These are phyloP conservation scores for Plusia festucae DNA, from an alignment of 2,888 invertebrate species.

Conservation along the genomic window DNA sequence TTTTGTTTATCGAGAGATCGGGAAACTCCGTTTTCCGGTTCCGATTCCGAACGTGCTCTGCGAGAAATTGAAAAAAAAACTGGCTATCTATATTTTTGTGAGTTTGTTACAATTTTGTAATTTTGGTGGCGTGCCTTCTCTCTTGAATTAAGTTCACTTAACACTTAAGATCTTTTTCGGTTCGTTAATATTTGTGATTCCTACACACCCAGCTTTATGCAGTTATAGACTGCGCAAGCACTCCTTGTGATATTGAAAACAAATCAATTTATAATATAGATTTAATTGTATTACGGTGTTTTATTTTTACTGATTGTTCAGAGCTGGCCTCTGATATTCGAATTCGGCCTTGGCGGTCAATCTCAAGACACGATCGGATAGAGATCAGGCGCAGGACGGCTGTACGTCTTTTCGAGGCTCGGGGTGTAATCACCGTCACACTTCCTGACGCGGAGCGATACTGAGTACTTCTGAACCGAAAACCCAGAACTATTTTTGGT, in stretches of 20 bases:
- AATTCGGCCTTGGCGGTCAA: too few species aligned
- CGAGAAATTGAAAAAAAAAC: neutral
- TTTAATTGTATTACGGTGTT: slow-evolving; percentile 44
- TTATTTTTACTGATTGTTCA: slow-evolving; percentile 20
- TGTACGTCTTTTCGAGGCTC: too few species aligned
- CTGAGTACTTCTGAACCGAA: too few species aligned
- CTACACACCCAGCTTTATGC: slow-evolving; percentile 70
- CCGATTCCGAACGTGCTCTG: neutral
- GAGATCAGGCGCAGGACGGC: too few species aligned
- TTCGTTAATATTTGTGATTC: slow-evolving; percentile 58
- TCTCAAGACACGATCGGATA: too few species aligned
- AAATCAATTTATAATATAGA: slow-evolving; percentile 67
- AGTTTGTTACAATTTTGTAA: neutral
- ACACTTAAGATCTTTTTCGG: slow-evolving; percentile 26
- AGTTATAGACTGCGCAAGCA: slow-evolving; percentile 77
- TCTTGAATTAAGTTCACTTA: neutral
- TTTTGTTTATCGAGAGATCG: neutral
- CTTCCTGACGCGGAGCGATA: too few species aligned
- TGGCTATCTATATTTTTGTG: neutral
- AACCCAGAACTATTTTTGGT: too few species aligned
- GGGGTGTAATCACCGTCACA: too few species aligned
- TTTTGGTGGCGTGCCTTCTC: neutral
- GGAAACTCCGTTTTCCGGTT: too few species aligned
- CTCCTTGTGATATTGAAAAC: slow-evolving; percentile 82
- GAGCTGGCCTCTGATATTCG: neutral